These are phyloP conservation scores for Sitophilus oryzae DNA, from an alignment of 1,140 invertebrate species.

Conservation along the genomic window DNA sequence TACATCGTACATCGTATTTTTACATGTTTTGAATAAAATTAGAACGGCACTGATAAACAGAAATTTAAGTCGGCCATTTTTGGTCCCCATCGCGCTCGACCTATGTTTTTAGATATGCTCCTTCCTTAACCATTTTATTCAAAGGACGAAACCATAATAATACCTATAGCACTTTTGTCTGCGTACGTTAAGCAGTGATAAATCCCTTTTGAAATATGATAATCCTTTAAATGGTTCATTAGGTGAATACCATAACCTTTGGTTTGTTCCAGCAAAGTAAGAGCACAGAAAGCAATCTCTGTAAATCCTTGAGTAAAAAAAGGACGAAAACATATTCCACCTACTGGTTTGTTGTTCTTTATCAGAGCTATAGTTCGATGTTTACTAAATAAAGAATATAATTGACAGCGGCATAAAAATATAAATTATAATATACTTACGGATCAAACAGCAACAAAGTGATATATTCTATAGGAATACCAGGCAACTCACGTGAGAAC, in stretches of 20 bases:
- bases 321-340: constrained; percentile 96
- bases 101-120: no score
- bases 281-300: constrained; percentile 98
- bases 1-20: no score
- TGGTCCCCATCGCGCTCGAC: no score
- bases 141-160: no score
- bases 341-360: constrained; percentile 89
- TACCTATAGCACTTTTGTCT: constrained; percentile 93
- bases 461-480: constrained; percentile 98
- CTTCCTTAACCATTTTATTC: no score
- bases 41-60: no score
- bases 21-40: no score
- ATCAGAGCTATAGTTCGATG: constrained; percentile 90
- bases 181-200: constrained; percentile 95
- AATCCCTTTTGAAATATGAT: constrained; percentile 88
- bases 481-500: constrained; percentile 90
- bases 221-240: constrained; percentile 99
- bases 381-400: constrained; percentile 65
- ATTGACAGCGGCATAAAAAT: no score
- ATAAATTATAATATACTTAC: no score
- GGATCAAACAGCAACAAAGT: constrained; percentile 95
- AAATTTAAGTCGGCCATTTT: no score
- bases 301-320: constrained; percentile 93
- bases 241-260: constrained; percentile 98
- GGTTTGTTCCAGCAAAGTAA: constrained; percentile 94